Conservation (phyloP, 2,888 invertebrate genomes). For the Lasioglossum lativentre region DNA sequence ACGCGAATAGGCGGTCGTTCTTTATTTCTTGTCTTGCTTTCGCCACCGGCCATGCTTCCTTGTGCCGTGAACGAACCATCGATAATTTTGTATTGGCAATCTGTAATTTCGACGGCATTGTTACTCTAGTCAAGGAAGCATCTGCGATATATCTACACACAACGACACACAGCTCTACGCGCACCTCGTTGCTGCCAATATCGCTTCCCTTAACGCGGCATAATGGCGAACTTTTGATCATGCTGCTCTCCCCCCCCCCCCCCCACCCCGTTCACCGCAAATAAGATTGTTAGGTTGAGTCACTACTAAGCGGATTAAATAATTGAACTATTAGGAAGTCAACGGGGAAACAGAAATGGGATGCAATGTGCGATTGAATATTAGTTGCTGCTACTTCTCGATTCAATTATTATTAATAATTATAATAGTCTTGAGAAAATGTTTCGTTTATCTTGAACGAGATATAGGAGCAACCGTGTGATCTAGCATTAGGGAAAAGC, state of each 20-base stretch:
- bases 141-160: conserved; percentile 71
- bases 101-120: conserved; percentile 80
- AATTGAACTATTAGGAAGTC: background rate
- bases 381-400: background rate
- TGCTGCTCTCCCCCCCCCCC: background rate
- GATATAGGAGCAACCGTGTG: no score
- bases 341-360: background rate
- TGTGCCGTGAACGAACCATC: conserved; percentile 54
- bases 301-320: background rate
- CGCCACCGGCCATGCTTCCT: conserved; percentile 50
- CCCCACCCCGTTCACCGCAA: no score
- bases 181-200: conserved; percentile 26
- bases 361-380: no score
- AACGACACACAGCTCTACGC: background rate
- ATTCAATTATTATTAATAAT: background rate
- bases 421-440: background rate
- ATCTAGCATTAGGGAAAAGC: background rate
- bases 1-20: conserved; percentile 61
- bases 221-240: background rate
- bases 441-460: background rate
- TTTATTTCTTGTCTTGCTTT: conserved; percentile 55
- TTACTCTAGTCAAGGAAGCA: conserved; percentile 74
- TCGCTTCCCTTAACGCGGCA: conserved; percentile 16
- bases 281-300: conserved; percentile 5
- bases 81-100: conserved; percentile 78